Conservation (phyloP, 2,113 vertebrate genomes). For the Pluvialis apricaria region DNA sequence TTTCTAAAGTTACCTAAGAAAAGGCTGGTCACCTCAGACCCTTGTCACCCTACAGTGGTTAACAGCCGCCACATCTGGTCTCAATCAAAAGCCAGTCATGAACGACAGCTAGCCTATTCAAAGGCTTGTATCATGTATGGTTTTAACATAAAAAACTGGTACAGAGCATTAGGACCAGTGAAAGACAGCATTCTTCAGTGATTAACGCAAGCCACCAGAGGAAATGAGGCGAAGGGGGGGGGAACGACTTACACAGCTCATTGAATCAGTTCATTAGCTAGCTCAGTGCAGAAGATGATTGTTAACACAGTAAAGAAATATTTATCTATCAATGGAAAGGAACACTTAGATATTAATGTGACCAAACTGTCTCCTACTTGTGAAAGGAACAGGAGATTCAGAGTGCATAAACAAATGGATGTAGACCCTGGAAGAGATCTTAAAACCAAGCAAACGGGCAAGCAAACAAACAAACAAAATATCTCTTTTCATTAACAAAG, state of each 20-base stretch:
- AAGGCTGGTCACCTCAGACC: not conserved
- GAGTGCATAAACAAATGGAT: not conserved
- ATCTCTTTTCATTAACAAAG: not conserved
- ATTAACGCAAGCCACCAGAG: not conserved
- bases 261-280: not conserved
- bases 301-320: not conserved
- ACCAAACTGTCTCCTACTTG: not conserved
- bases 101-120: not conserved
- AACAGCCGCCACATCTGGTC: conserved; percentile 17
- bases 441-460: not conserved
- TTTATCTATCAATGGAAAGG: not conserved
- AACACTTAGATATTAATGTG: not conserved
- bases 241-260: fast-evolving
- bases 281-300: not conserved
- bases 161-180: not conserved
- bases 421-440: not conserved
- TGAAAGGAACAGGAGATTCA: not conserved
- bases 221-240: not conserved
- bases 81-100: not conserved
- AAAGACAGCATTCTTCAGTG: not conserved
- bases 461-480: not conserved
- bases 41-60: not conserved
- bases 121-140: not conserved
- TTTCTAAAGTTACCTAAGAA: not conserved
- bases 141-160: not conserved